Evolutionary conservation across 1,140 invertebrate genomes (phyloP).

Genomic region (Armadillidium nasatum): DNA sequence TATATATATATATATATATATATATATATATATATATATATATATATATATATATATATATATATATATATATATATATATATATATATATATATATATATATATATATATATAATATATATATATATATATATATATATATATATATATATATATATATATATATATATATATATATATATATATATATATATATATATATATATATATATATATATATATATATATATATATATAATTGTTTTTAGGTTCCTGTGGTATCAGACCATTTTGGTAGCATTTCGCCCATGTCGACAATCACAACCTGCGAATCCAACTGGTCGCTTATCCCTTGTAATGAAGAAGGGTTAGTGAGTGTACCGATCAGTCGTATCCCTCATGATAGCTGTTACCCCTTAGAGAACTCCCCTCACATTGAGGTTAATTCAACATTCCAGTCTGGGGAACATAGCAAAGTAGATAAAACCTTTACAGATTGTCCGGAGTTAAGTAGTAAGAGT

Average conservation of each 20-base stretch:
- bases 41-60: background rate
- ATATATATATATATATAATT: background rate
- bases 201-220: background rate
- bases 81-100: conserved; percentile 14
- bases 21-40: background rate
- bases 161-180: conserved; percentile 3
- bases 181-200: conserved; percentile 1
- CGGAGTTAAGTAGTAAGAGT: background rate
- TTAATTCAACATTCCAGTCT: background rate
- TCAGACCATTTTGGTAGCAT: background rate
- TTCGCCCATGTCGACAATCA: conserved; percentile 24
- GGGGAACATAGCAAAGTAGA: background rate
- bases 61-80: conserved; percentile 13
- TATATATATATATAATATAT: background rate
- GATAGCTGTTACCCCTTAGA: background rate
- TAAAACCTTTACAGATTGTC: background rate
- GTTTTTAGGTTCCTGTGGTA: background rate
- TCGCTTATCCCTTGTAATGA: conserved; percentile 3
- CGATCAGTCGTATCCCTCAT: background rate
- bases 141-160: background rate
- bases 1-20: conserved; percentile 12
- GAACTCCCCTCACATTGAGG: background rate
- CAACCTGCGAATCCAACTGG: conserved; percentile 27
- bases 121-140: background rate
- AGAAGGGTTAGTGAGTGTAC: background rate